Base-by-base conservation (phyloP, 1,140 invertebrate genomes). In the Apis mellifera region DNA sequence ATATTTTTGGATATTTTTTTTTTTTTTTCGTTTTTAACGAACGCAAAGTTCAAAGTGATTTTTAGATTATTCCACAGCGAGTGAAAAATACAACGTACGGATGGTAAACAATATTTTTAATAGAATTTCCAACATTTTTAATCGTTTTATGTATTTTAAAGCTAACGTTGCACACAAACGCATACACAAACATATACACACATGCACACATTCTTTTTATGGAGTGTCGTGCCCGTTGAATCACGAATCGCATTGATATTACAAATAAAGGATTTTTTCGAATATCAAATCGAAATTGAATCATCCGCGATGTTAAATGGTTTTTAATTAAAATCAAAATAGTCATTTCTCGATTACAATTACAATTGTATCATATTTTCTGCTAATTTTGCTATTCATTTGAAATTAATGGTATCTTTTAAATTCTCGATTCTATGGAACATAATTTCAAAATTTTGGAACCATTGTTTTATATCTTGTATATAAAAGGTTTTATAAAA, bases 21-120 rank as follows among this genome's bases (percentile, higher is more conserved):
- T 11, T 17, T 9, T 19, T 21, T 74, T 75, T 21, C n/a, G 7
- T 26, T n/a, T 72, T 72, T 52, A 75, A 52, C 48, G 8, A n/a
- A 32, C n/a, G 11, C 12, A 17, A 21, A 75, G 23, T 62, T 17
- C 15, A n/a, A 75, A 64, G 52, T 26, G n/a, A 52, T 75, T 75
- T 75, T 52, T 50, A 60, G 7, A 62, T 64, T 21, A 59, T 23
- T 52, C 11, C 17, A 42, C 48, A 9, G 48, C 59, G 73, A 64
- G 9, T 15, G 48, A 19, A 50, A 74, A 75, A 75, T 42, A 19
- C 7, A 26, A 59, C 21, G 13, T 9, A 8, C 21, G 15, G 17
- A 26, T n/a, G 59, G 42, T 59, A 59, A 72, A 72, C 55, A 72
- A 50, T 42, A 48, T 62, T 74, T 74, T 62, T 64, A 75, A 75